These are phyloP conservation scores for Oreochromis tanganicae DNA, from an alignment of 2,113 vertebrate genomes.

Conservation along the genomic window DNA sequence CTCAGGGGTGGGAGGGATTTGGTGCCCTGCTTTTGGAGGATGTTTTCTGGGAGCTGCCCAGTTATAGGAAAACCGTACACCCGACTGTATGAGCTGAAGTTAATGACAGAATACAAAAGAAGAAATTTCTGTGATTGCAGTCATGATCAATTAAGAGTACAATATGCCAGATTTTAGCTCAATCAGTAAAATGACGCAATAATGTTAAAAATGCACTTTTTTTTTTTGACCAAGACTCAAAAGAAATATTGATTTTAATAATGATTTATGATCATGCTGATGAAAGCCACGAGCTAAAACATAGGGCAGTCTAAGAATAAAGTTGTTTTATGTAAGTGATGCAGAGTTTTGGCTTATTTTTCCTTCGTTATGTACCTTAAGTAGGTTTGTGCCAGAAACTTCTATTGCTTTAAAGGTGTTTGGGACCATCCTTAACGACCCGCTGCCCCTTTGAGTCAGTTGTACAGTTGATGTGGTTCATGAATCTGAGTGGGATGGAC, in stretches of 20 bases:
- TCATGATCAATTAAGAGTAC: not conserved
- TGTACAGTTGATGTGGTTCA: fast-evolving
- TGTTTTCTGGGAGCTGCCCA: not conserved
- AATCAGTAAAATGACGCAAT: fast-evolving
- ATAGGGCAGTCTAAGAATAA: not conserved
- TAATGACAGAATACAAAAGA: not conserved
- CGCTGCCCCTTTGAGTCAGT: not conserved
- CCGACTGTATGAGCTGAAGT: not conserved
- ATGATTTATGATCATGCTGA: fast-evolving
- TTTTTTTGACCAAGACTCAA: fast-evolving
- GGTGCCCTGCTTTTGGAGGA: not conserved
- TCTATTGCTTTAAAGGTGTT: fast-evolving
- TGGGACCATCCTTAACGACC: not conserved
- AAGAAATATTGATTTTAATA: not conserved
- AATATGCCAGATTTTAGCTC: fast-evolving
- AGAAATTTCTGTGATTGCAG: fast-evolving
- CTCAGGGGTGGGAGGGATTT: not conserved
- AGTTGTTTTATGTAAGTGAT: not conserved
- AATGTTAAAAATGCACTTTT: not conserved
- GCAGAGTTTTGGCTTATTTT: not conserved
- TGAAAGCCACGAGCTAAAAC: not conserved
- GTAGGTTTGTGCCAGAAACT: not conserved
- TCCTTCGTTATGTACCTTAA: not conserved
- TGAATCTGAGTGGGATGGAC: fast-evolving
- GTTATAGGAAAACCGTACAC: fast-evolving